Conservation (phyloP, 1,140 invertebrate genomes). For the Zaprionus nigranus region DNA sequence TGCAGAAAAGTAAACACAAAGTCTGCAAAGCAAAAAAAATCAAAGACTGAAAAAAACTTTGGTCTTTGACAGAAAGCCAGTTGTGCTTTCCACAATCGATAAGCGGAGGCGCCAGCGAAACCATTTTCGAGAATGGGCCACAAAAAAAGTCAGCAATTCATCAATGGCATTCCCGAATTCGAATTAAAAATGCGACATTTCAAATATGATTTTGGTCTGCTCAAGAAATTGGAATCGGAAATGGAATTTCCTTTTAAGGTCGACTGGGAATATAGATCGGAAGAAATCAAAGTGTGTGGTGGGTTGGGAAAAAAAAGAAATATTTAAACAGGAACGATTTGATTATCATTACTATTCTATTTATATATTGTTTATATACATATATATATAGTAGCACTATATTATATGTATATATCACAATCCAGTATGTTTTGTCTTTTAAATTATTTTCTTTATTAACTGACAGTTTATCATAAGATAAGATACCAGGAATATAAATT, state of each 20-base stretch:
- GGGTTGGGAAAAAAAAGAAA: neutral
- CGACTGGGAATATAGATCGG: neutral
- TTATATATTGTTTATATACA: no score
- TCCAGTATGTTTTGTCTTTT: no score
- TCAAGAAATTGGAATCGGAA: constrained; percentile 11
- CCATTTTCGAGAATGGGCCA: constrained; percentile 58
- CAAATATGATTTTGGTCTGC: constrained; percentile 67
- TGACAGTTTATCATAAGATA: no score
- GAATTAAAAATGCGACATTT: constrained; percentile 71
- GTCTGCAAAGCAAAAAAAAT: constrained; percentile 9
- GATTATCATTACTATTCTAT: no score
- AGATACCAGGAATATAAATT: no score
- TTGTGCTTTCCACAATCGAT: constrained; percentile 62
- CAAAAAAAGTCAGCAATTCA: constrained; percentile 53
- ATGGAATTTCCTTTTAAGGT: constrained; percentile 6
- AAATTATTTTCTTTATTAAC: no score
- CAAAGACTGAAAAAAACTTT: constrained; percentile 8
- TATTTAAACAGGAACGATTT: neutral
- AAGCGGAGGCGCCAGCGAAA: constrained; percentile 71
- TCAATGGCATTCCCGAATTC: constrained; percentile 71
- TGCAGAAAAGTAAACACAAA: constrained; percentile 22
- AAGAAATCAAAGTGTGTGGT: neutral
- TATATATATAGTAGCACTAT: no score
- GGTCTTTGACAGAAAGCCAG: constrained; percentile 21
- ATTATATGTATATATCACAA: no score